These are phyloP conservation scores for Archips crataeganus DNA, from an alignment of 2,888 invertebrate species.

Conservation along the genomic window DNA sequence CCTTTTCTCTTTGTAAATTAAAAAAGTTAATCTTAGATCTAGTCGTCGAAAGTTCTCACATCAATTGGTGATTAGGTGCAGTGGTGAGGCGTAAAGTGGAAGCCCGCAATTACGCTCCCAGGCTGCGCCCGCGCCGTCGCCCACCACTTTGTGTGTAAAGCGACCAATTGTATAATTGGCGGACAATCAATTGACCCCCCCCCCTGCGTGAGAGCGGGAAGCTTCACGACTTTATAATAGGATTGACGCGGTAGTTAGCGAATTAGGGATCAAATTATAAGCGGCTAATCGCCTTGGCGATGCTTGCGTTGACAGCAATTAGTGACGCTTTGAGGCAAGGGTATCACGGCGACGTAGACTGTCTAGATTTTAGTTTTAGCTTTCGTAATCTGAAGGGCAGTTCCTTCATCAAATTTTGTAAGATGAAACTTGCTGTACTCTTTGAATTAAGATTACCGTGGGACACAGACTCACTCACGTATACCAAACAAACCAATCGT, in stretches of 20 bases:
- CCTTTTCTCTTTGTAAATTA: conserved; percentile 26
- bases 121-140: conserved; percentile 37
- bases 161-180: conserved; percentile 75
- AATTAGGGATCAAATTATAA: conserved; percentile 37
- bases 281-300: conserved; percentile 30
- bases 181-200: conserved; percentile 61
- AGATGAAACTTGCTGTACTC: too few relatives aligned
- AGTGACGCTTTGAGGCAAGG: conserved; percentile 21
- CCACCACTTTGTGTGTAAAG: conserved; percentile 55
- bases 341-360: conserved; percentile 13
- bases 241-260: conserved; percentile 25
- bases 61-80: conserved; percentile 51
- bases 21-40: conserved; percentile 35
- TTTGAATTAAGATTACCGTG: too few relatives aligned
- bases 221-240: conserved; percentile 32
- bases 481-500: too few relatives aligned
- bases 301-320: conserved; percentile 36
- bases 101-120: conserved; percentile 42
- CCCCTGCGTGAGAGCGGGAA: conserved; percentile 44
- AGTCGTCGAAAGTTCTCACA: conserved; percentile 40
- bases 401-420: background rate
- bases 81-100: conserved; percentile 49
- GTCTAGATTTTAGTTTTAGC: background rate
- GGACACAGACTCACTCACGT: too few relatives aligned
- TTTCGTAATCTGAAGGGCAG: background rate